A percentile compares a stretch with the other conserved stretches of the same genome.
phyloP scores from a whole-genome alignment of 2,888 invertebrate species.

The Nebria brevicollis region DNA sequence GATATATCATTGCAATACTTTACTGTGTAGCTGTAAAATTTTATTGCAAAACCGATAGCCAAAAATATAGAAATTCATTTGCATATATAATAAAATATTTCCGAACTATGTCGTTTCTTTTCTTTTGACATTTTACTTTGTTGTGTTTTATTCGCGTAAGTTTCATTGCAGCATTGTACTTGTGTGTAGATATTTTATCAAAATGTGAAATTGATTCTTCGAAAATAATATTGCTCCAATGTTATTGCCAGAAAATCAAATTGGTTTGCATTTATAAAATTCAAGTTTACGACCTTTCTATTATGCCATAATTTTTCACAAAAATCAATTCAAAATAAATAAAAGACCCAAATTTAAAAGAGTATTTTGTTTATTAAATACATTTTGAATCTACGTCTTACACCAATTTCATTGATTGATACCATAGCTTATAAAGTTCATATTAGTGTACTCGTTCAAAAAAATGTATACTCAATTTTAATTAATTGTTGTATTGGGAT shows the following conservation, averaged over 20 bases:
- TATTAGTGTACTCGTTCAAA: too few species aligned
- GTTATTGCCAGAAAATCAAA: not conserved
- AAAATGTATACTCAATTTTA: too few species aligned
- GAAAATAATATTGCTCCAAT: not conserved
- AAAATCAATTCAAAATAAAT: not conserved
- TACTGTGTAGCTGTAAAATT: slow-evolving; percentile 33
- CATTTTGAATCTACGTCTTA: too few species aligned
- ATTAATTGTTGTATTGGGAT: too few species aligned
- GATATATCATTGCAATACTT: slow-evolving; percentile 25
- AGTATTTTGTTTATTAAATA: too few species aligned
- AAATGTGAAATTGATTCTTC: not conserved
- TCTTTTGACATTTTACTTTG: slow-evolving; percentile 2
- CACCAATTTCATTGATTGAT: not conserved
- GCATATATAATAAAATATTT: slow-evolving; percentile 17
- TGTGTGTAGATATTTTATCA: not conserved
- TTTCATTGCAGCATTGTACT: slow-evolving; percentile 23
- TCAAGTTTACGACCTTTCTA: not conserved
- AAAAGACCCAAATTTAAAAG: too few species aligned
- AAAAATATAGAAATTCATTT: slow-evolving; percentile 45
- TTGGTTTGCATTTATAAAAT: not conserved
- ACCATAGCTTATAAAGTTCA: too few species aligned
- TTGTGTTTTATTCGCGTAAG: not conserved
- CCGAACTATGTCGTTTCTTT: not conserved
- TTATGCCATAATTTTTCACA: not conserved
- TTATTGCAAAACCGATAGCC: slow-evolving; percentile 42